Base-by-base conservation (phyloP, 1,140 invertebrate genomes). In the Drosophila quadrilineata region DNA sequence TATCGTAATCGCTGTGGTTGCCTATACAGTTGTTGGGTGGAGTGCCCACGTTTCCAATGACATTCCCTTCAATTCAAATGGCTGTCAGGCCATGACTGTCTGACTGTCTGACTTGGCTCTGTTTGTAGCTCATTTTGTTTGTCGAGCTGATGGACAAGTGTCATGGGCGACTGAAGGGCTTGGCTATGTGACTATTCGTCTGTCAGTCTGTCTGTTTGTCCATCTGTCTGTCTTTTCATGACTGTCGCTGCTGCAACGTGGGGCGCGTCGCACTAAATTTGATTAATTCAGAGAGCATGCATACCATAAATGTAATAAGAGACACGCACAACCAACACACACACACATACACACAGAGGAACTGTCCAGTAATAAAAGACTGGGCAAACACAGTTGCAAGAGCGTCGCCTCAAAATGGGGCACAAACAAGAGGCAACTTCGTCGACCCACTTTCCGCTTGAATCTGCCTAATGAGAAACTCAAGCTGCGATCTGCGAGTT, bases 61-160 rank as follows among this genome's bases (percentile, higher is more conserved):
- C 79, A 59, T 45, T 65, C 48, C 46, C 19, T 57, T 54, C 63
- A 54, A 68, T 53, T 43, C 58, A 63, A 63, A 0, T 12, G 21
- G 26, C 4, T 8, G 28, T 6, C 1, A 12, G 33, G 9, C 29
- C n/a, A n/a, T n/a, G n/a, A n/a, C n/a, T n/a, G n/a, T n/a, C n/a
- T n/a, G n/a, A 9, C 40, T 22, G 17, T 16, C 14, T 22, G 50
- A 52, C 57, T 60, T 60, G 57, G 62, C 36, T 43, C 46, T 48
- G 50, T 82, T 75, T 82, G 76, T 60, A 46, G 62, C 36, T 43
- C 46, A 49, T 54, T 82, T 75, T 82, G 76, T 80, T 82, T 67
- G 73, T 48, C 52, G 45, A 65, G 59, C 56, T 84, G 77, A 84
- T 84, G 77, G 77, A 84, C 77, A 84, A 84, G 77, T 84, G 77